Base-by-base conservation (phyloP, 2,797 vertebrate genomes). In the Tarsius wallacei region DNA sequence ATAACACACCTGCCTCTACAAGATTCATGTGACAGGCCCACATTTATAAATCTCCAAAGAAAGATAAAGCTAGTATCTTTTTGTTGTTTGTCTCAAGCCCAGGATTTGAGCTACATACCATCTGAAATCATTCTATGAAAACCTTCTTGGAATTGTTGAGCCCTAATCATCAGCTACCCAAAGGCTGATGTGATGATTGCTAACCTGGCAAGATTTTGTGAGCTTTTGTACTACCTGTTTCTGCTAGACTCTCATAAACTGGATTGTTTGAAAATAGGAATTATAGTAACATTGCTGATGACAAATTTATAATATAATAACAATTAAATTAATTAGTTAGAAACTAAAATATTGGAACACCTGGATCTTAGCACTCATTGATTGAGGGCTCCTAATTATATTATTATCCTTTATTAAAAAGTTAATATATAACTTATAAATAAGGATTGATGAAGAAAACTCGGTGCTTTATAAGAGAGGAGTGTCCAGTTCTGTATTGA, bases 41-140 rank as follows among this genome's bases (percentile, higher is more conserved):
- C 26, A 68, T 87, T 80, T 85, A 84, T 71, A 96, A 87, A 59
- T 85, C 42, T 92, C 53, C 26, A 71, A 91, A 86, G 55, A 73
- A 83, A 76, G 47, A 84, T 78, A 77, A 90, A 94, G 81, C 12
- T 42, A 36, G 53, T 36, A 31, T 74, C 59, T 59, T 89, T 71
- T 49, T 64, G 7, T 70, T 91, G 64, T 78, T 92, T 4, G 15
- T 33, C 90, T 81, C 4, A 87, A 93, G 10, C 5, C 21, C 36
- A 68, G 19, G 63, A 93, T 86, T 78, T 92, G 63, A 90, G n/a
- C 51, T 85, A 68, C 7, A 49, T 49, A 73, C 2, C 5, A 10
- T 90, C 47, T 91, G 70, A 93, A 96, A 85, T 73, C 28, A 71
- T 74, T 88, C 92, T 78, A 94, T 7, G 61, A 22, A 91, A 94